Conservation (phyloP, 2,113 vertebrate species). For the Megaleporinus macrocephalus region DNA sequence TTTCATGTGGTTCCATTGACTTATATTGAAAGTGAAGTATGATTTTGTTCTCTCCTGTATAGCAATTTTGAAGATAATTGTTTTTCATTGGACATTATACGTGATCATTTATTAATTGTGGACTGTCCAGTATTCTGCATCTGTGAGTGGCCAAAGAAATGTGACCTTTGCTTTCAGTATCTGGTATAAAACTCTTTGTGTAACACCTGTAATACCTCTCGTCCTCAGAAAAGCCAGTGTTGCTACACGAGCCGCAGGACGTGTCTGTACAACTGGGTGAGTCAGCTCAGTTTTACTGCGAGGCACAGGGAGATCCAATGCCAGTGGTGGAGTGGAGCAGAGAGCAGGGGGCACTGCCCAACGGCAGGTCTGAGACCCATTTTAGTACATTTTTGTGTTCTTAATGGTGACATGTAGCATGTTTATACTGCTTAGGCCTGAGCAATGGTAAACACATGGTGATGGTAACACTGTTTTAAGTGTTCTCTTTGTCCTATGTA, state of each 20-base stretch:
- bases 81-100: too few species aligned
- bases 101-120: too few species aligned
- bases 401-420: background rate
- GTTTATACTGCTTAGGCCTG: too few species aligned
- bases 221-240: conserved; percentile 77
- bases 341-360: conserved; percentile 81
- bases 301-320: conserved; percentile 76
- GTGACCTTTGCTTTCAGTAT: too few species aligned
- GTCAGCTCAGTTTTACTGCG: conserved; percentile 80
- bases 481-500: conserved; percentile 11
- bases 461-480: background rate
- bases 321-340: conserved; percentile 83
- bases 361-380: conserved; percentile 83
- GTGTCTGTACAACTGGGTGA: conserved; percentile 68
- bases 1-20: too few species aligned
- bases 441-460: too few species aligned
- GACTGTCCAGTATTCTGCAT: too few species aligned
- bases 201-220: background rate
- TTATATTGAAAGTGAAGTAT: too few species aligned
- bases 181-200: too few species aligned
- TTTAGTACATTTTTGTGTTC: background rate
- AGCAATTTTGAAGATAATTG: too few species aligned
- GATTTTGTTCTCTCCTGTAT: too few species aligned
- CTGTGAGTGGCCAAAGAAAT: too few species aligned
- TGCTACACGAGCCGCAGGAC: conserved; percentile 73